phyloP scores from a whole-genome alignment of 2,888 invertebrate genomes.

The Calameuta filiformis region DNA sequence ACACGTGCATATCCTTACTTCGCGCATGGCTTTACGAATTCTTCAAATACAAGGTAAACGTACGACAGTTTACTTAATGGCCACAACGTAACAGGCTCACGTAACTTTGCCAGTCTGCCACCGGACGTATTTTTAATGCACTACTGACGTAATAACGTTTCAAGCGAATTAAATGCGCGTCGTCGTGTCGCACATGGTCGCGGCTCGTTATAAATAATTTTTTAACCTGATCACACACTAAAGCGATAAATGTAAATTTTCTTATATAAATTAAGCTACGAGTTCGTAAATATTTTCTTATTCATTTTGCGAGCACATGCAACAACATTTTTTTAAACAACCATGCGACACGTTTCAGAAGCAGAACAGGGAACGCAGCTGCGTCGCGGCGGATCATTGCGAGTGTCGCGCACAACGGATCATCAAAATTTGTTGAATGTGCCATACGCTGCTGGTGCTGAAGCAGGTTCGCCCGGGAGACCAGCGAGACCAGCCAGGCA shows the following conservation, averaged over 20 bases:
- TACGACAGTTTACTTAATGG: constrained; percentile 5
- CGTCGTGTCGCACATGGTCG: not conserved
- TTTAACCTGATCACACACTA: not conserved
- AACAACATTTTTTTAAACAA: not conserved
- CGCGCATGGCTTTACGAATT: constrained; percentile 43
- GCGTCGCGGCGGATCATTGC: constrained; percentile 48
- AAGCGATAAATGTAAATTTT: not conserved
- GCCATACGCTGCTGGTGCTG: not conserved
- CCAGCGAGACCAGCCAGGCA: constrained; percentile 41
- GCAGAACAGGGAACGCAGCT: constrained; percentile 45
- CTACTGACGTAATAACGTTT: constrained; percentile 39
- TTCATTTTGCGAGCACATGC: not conserved
- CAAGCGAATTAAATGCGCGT: constrained; percentile 43
- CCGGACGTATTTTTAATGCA: constrained; percentile 12
- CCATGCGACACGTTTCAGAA: constrained; percentile 31
- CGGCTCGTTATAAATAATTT: not conserved
- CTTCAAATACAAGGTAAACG: constrained; percentile 48
- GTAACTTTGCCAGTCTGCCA: constrained; percentile 26
- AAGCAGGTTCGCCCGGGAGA: constrained; percentile 9
- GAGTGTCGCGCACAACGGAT: constrained; percentile 37
- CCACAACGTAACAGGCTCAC: constrained; percentile 26
- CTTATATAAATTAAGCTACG: not conserved
- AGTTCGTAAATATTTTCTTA: not conserved
- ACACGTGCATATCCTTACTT: not conserved
- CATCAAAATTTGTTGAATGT: constrained; percentile 6